Conservation (phyloP, 2,113 vertebrate species). For the Oostethus manadensis region DNA sequence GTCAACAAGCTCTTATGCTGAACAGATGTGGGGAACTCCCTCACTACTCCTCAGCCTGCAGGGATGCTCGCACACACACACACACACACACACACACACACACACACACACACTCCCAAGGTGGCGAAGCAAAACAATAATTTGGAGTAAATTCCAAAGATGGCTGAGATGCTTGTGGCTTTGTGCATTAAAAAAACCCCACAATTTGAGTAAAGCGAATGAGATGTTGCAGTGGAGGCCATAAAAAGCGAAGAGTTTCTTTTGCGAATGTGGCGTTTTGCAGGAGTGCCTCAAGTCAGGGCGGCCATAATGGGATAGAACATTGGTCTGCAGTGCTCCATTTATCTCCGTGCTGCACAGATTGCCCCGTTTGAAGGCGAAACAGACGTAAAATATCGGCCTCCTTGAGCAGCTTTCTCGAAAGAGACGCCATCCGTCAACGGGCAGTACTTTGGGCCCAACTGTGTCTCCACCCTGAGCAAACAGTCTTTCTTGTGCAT, state of each 20-base stretch:
- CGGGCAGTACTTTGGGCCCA: slow-evolving; percentile 38
- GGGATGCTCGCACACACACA: slow-evolving; percentile 39
- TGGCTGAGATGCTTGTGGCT: slow-evolving; percentile 62
- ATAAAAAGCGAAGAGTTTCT: slow-evolving; percentile 39
- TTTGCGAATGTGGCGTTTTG: slow-evolving; percentile 26
- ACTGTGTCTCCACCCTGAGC: slow-evolving; percentile 40
- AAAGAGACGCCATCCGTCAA: slow-evolving; percentile 61
- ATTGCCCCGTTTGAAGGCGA: slow-evolving; percentile 42
- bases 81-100: slow-evolving; percentile 25
- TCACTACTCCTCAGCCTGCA: slow-evolving; percentile 60
- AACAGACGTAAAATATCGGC: slow-evolving; percentile 59
- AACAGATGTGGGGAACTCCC: slow-evolving; percentile 79
- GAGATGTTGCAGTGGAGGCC: slow-evolving; percentile 30
- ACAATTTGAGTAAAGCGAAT: slow-evolving; percentile 42
- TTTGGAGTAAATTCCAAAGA: slow-evolving; percentile 72
- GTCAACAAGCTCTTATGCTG: slow-evolving; percentile 77
- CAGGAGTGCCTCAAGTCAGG: slow-evolving; percentile 34
- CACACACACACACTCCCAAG: slow-evolving; percentile 19
- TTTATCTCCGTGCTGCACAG: slow-evolving; percentile 49
- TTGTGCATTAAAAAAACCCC: slow-evolving; percentile 37
- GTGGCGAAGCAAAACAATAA: slow-evolving; percentile 68
- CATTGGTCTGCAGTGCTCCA: slow-evolving; percentile 29
- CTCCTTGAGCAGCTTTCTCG: slow-evolving; percentile 44
- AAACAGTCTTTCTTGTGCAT: slow-evolving; percentile 31
- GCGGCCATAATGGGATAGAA: slow-evolving; percentile 35